Evolutionary conservation across 2,888 invertebrate species (phyloP), one percentile per base, ranked within the genome.

Genomic region (Cylindroiulus punctatus): DNA sequence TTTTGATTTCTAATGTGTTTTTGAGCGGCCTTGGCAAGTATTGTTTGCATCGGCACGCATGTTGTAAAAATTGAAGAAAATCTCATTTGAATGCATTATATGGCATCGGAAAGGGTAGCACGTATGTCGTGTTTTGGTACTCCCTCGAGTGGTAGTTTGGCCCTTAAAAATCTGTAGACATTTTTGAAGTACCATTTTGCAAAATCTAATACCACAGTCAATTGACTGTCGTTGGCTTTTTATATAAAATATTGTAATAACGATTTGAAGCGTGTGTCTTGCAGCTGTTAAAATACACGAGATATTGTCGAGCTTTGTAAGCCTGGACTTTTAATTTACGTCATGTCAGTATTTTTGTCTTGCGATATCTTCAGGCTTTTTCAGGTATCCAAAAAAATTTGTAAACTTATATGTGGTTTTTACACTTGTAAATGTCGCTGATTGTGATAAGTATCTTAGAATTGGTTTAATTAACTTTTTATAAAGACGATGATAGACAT

Each of bases 181-280:
- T 47, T 47, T 47, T 47, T 47, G 47, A 19, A 47, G 14, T 47
- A 12, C 47, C 47, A 47, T 47, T 47, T 47, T 47, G 47, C 47
- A 47, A 47, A 47, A 47, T 47, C 47, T 52, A 14, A 52, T 52
- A 19, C 19, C 2, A n/a, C 52, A 8, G 52, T n/a, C 52, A 4
- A n/a, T 52, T 52, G 52, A 52, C n/a, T 52, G n/a, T 52, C n/a
- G 52, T n/a, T 52, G 52, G 52, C 52, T 52, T 52, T 52, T 52
- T 52, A 52, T 52, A 52, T 52, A n/a, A 52, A 52, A 52, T 52
- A n/a, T 52, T 52, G n/a, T 52, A 52, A 52, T 52, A 52, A 19
- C 52, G 8, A 52, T n/a, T n/a, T n/a, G 52, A 52, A 52, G n/a
- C 52, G n/a, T 47, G 19, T 19, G 47, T 47, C 12, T 47, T 47